Percentiles rank a stretch among this genome's conserved stretches.
phyloP scores from a whole-genome alignment of 1,140 invertebrate species.

The Drosophila asahinai region DNA sequence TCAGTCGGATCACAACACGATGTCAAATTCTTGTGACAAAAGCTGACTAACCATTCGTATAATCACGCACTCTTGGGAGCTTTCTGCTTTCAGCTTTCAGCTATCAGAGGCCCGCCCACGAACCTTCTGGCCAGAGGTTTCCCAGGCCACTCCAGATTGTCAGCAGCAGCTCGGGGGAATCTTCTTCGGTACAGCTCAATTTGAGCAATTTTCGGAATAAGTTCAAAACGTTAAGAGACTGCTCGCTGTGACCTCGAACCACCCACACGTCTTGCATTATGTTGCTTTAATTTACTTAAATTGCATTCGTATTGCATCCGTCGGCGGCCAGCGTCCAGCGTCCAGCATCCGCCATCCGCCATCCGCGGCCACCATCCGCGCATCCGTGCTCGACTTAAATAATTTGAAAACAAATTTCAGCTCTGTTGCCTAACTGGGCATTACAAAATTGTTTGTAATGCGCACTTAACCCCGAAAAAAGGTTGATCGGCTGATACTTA shows the following conservation, averaged over 20 bases:
- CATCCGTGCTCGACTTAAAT: slow-evolving; percentile 76
- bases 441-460: slow-evolving; percentile 79
- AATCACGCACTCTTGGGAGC: slow-evolving; percentile 55
- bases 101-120: slow-evolving; percentile 49
- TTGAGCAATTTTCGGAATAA: slow-evolving; percentile 65
- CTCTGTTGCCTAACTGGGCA: slow-evolving; percentile 76
- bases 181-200: slow-evolving; percentile 59
- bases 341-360: background rate
- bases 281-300: slow-evolving; percentile 79
- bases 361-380: slow-evolving; percentile 19
- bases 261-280: slow-evolving; percentile 80
- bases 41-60: slow-evolving; percentile 32
- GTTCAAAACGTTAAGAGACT: slow-evolving; percentile 26
- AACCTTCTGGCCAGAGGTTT: slow-evolving; percentile 20
- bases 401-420: slow-evolving; percentile 82
- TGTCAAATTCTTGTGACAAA: slow-evolving; percentile 56
- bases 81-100: background rate
- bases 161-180: slow-evolving; percentile 37
- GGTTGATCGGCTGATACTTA: slow-evolving; percentile 23
- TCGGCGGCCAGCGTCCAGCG: slow-evolving; percentile 8
- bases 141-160: slow-evolving; percentile 51
- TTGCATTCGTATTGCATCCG: slow-evolving; percentile 55
- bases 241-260: slow-evolving; percentile 53
- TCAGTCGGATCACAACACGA: slow-evolving; percentile 33
- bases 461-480: slow-evolving; percentile 71